A percentile compares a stretch with the other conserved stretches of the same genome.
phyloP scores from a whole-genome alignment of 2,113 vertebrate species.

The Coracopsis vasa region DNA sequence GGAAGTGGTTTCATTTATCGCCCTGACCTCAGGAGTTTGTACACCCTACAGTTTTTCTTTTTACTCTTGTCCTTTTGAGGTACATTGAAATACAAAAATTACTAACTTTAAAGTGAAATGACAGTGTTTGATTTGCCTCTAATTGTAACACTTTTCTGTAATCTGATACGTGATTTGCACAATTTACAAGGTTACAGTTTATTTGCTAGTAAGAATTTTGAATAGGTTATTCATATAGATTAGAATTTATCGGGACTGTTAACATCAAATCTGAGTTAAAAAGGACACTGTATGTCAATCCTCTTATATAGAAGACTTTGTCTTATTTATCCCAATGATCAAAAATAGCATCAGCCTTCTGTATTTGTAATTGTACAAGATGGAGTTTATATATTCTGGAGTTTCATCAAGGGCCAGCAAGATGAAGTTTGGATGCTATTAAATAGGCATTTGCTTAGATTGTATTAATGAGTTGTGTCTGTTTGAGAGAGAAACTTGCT shows the following conservation, averaged over 20 bases:
- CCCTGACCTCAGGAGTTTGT: background rate
- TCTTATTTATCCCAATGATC: background rate
- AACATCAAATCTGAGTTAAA: background rate
- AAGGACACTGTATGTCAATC: background rate
- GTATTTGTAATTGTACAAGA: background rate
- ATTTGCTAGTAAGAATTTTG: background rate
- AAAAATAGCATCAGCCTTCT: background rate
- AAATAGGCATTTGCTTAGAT: background rate
- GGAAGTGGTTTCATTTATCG: conserved; percentile 66
- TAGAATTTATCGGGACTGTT: background rate
- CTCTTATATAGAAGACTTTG: background rate
- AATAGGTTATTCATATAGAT: background rate
- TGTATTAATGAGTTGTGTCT: background rate
- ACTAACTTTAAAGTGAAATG: background rate
- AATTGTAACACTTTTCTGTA: background rate
- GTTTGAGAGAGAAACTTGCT: background rate
- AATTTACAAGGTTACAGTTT: background rate
- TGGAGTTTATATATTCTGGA: background rate
- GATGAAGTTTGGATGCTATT: background rate
- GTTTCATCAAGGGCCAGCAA: background rate
- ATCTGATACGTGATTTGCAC: background rate
- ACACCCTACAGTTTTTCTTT: background rate
- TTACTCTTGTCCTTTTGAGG: background rate
- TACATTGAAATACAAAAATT: fast-evolving
- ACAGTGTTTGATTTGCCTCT: background rate